Conservation (phyloP, 2,797 vertebrate species). For the Neostethus bicornis region DNA sequence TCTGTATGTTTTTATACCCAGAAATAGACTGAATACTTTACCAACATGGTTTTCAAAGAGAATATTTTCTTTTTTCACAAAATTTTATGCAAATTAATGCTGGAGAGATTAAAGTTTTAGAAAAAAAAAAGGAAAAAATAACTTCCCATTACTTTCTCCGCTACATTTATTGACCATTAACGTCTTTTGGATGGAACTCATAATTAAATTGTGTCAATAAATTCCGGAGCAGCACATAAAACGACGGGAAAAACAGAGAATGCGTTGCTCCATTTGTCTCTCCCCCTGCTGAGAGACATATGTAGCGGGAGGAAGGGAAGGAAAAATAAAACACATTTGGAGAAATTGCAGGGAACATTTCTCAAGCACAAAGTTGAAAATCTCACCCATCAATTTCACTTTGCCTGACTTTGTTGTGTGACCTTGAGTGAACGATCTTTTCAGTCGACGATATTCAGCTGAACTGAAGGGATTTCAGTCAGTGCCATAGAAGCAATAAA, state of each 20-base stretch:
- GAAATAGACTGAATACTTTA: conserved; percentile 50
- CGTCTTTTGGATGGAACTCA: conserved; percentile 58
- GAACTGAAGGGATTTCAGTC: conserved; percentile 65
- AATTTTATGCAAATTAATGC: conserved; percentile 40
- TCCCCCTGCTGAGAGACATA: conserved; percentile 64
- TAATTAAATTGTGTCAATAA: conserved; percentile 74
- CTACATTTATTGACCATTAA: conserved; percentile 65
- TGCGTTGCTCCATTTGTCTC: conserved; percentile 48
- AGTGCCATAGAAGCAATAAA: conserved; percentile 67
- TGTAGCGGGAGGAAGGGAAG: conserved; percentile 41
- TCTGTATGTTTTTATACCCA: conserved; percentile 51
- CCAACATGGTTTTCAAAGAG: conserved; percentile 19
- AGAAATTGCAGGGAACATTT: conserved; percentile 71
- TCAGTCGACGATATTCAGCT: conserved; percentile 69
- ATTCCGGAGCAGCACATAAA: conserved; percentile 65
- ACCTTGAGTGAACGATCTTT: conserved; percentile 73
- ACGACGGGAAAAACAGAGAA: conserved; percentile 49
- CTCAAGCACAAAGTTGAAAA: conserved; percentile 59
- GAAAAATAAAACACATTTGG: conserved; percentile 64
- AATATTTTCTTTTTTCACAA: conserved; percentile 18
- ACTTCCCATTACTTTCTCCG: conserved; percentile 53
- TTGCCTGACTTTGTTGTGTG: conserved; percentile 55
- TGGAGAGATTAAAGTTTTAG: conserved; percentile 28
- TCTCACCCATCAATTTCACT: conserved; percentile 70
- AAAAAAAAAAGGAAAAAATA: conserved; percentile 45